A percentile compares a stretch with the other conserved stretches of the same genome.
These are phyloP conservation scores for Leptopilina drosophilae DNA, from an alignment of 2,888 invertebrate genomes.

Conservation along the genomic window DNA sequence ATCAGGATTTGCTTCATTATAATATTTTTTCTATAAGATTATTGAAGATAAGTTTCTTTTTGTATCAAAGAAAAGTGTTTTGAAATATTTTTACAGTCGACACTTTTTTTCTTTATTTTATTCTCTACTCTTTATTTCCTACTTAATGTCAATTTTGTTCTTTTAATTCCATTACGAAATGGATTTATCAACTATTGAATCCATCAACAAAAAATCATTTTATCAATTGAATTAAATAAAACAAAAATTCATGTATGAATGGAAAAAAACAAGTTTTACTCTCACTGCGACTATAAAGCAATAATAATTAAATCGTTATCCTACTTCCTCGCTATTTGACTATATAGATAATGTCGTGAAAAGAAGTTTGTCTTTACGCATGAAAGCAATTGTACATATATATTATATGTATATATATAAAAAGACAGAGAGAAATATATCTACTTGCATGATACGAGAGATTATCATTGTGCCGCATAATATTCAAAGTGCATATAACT, in stretches of 20 bases:
- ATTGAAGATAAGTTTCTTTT: too few relatives aligned
- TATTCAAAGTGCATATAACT: constrained; percentile 1
- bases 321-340: not conserved
- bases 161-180: not conserved
- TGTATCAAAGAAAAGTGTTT: too few relatives aligned
- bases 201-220: not conserved
- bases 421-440: not conserved
- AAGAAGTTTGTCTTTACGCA: not conserved
- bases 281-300: too few relatives aligned
- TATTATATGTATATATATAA: too few relatives aligned
- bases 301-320: too few relatives aligned
- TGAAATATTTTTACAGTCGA: too few relatives aligned
- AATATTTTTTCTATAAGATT: too few relatives aligned
- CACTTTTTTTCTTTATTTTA: too few relatives aligned
- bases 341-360: not conserved
- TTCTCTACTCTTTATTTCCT: too few relatives aligned
- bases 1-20: too few relatives aligned
- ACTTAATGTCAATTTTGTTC: not conserved
- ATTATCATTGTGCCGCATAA: constrained; percentile 9
- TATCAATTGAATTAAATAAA: not conserved
- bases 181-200: too few relatives aligned
- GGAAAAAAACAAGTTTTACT: not conserved
- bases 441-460: not conserved
- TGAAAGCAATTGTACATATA: not conserved
- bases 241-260: too few relatives aligned